phyloP scores from a whole-genome alignment of 2,113 vertebrate species.

The Nyctibius bracteatus region DNA sequence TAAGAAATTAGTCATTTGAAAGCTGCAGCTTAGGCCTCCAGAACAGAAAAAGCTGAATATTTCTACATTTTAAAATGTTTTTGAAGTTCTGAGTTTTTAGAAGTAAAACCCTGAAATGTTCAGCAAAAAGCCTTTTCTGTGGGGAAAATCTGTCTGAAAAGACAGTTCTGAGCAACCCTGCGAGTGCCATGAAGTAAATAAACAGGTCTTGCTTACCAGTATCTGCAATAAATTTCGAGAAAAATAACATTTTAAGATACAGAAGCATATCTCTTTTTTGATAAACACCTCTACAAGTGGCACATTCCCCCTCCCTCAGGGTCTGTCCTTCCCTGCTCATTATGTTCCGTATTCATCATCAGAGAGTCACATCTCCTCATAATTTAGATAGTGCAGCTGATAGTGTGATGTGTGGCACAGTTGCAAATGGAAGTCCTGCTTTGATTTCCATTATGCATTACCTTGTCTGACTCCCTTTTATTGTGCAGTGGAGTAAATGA shows the following conservation, averaged over 20 bases:
- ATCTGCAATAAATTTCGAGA: constrained; percentile 14
- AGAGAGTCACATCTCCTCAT: not conserved
- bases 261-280: constrained; percentile 9
- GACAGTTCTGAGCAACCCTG: not conserved
- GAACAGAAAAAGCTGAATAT: not conserved
- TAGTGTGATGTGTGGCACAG: not conserved
- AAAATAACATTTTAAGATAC: constrained; percentile 20
- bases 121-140: not conserved
- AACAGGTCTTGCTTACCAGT: not conserved
- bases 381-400: constrained; percentile 4
- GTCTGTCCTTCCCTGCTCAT: constrained; percentile 20
- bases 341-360: constrained; percentile 30
- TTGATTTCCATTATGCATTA: constrained; percentile 48
- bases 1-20: not conserved
- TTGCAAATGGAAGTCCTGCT: constrained; percentile 6
- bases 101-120: not conserved
- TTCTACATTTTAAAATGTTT: not conserved
- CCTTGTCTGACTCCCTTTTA: constrained; percentile 33
- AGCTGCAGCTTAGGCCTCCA: not conserved
- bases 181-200: constrained; percentile 30
- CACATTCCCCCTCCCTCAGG: not conserved
- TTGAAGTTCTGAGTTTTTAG: constrained; percentile 8
- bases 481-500: constrained; percentile 34
- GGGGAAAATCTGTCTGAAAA: not conserved
- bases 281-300: constrained; percentile 45